Evolutionary conservation across 2,113 vertebrate species (phyloP), one percentile per base, ranked within the genome.

Genomic region (Perca fluviatilis): DNA sequence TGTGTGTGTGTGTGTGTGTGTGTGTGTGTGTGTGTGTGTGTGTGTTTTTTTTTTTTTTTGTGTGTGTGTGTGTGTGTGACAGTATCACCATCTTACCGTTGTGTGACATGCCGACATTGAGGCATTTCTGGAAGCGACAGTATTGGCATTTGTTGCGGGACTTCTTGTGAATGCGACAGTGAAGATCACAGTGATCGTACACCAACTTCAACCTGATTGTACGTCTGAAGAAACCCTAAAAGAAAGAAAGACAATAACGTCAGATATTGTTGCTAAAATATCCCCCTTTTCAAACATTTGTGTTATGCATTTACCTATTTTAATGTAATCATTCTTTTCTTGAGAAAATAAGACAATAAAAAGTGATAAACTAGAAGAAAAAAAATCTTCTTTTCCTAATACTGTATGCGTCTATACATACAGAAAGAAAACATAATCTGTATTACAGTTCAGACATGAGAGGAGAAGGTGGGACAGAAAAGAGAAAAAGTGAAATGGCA

Each of bases 91-190:
- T 21, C 97, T 97, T 89, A 99, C 98, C 98, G 0, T 99, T 99
- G 79, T 99, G 98, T 1, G 98, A 99, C 98, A 99, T 99, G n/a
- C 98, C 98, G 1, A 99, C 98, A 0, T 97, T 95, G 0, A 99
- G 97, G 90, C 98, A 99, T 56, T 99, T 99, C 95, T 99, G 98
- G 84, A 99, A 99, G n/a, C 98, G 96, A 91, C 98, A 99, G 95
- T 98, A 99, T 87, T 99, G 98, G 84, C 98, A 99, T 95, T 99
- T 99, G 94, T 99, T 99, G 79, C 98, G 96, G 74, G 98, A 99
- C 81, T 99, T 99, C 93, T 99, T 99, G 92, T 99, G 97, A 92
- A 99, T 98, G 36, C 98, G 96, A 92, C 98, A 99, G 91, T 97
- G 98, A 3, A 99, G 97, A 36, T 97, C 97, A 82, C 98, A 99